Evolutionary conservation across 1,140 invertebrate genomes (phyloP), one percentile per base, ranked within the genome.

Genomic region (Aphaenogaster floridana): DNA sequence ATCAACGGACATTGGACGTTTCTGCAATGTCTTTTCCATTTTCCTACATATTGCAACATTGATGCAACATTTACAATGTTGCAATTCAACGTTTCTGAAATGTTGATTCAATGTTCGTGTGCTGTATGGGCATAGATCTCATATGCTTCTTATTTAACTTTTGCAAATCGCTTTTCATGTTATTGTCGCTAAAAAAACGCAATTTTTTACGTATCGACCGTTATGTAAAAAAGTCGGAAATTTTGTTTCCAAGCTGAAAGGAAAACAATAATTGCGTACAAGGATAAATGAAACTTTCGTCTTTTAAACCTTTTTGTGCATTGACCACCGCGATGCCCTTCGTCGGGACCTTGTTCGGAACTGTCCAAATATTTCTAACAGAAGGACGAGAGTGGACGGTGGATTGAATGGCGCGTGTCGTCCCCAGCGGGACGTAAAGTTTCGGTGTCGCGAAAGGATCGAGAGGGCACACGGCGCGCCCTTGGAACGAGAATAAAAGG

Each of bases 401-500:
- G 83, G 87, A 80, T 80, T 68, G 64, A 87, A 84, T 79, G 68
- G 81, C 84, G 69, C 83, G 89, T 89, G 86, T 92, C 89, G 66
- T 88, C n/a, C 64, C 76, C 88, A 89, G 88, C 87, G 84, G 89
- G 86, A 72, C 63, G 63, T 72, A 21, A 17, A 28, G 64, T 78
- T 69, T 86, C 79, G 72, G 69, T 90, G 79, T 87, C 84, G 81
- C 83, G 68, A 48, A 69, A 21, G 66, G 83, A 84, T 54, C 76
- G 69, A 76, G 71, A 72, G 77, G 69, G 36, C 11, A 34, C 36
- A 77, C n/a, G 28, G 48, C 39, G 69, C 59, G 81, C 74, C 86
- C 66, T 76, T 84, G 64, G 69, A 66, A 76, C 57, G 84, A 93
- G 91, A 93, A 93, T 93, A 89, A 93, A 88, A 88, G 77, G 68